A percentile compares a stretch with the other conserved stretches of the same genome.
phyloP scores from a whole-genome alignment of 2,113 vertebrate species.

The Oryzias woworae region DNA sequence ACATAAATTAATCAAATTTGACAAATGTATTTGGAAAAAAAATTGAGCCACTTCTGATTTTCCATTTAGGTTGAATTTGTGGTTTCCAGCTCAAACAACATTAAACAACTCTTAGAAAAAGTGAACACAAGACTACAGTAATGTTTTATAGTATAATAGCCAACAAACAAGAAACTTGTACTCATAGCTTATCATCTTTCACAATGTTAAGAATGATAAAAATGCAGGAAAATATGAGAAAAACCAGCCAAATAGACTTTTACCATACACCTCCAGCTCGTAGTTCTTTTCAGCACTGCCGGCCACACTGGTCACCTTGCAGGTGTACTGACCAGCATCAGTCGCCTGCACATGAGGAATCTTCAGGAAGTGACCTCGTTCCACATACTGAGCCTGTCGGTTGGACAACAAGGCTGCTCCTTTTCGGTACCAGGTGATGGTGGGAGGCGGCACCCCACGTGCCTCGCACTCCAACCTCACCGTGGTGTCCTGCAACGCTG shows the following conservation, averaged over 20 bases:
- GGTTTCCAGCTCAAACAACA: too few relatives aligned
- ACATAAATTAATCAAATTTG: too few relatives aligned
- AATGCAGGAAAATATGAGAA: neutral
- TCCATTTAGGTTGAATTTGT: too few relatives aligned
- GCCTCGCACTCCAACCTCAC: slow-evolving; percentile 89
- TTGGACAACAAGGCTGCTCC: slow-evolving; percentile 77
- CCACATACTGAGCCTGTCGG: slow-evolving; percentile 82
- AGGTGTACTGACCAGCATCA: slow-evolving; percentile 84
- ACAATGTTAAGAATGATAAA: too few relatives aligned
- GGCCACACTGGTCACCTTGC: slow-evolving; percentile 81
- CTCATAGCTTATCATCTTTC: too few relatives aligned
- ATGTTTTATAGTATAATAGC: too few relatives aligned
- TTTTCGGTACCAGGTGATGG: slow-evolving; percentile 88
- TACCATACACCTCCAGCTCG: slow-evolving; percentile 88
- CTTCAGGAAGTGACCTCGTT: slow-evolving; percentile 88
- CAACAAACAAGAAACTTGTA: too few relatives aligned
- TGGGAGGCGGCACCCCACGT: slow-evolving; percentile 87
- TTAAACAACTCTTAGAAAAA: too few relatives aligned
- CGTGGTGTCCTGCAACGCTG: slow-evolving; percentile 76
- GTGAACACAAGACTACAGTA: too few relatives aligned
- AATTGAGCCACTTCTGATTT: too few relatives aligned
- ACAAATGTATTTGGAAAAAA: too few relatives aligned
- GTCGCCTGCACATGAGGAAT: slow-evolving; percentile 83
- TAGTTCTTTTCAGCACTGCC: slow-evolving; percentile 86
- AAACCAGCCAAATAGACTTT: slow-evolving; percentile 33